Evolutionary conservation across 2,888 invertebrate genomes (phyloP), one percentile per base, ranked within the genome.

Genomic region (Acheta domesticus): DNA sequence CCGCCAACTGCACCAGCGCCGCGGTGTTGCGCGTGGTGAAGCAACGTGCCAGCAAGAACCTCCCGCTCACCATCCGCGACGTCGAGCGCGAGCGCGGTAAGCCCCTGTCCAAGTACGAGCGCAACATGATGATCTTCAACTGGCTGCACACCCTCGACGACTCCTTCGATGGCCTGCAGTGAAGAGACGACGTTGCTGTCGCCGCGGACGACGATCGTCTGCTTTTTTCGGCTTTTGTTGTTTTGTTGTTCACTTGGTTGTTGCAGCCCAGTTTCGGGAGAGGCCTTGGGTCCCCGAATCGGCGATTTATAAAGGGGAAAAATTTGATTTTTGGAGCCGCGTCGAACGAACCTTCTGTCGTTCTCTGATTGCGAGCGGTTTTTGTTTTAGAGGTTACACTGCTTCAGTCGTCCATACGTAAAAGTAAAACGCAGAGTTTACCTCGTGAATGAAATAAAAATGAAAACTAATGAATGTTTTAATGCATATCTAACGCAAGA

Each of bases 121-220:
- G 96, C n/a, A 96, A 97, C 87, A 95, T 96, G 92, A 96, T 96
- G 93, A 96, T 96, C 80, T 96, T 96, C 88, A 96, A 96, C 87
- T 97, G 96, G 96, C 89, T 97, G 1, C 95, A 96, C 86, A 94
- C 94, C 2, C 89, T 96, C 23, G 94, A 95, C 85, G 94, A 95
- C 83, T 90, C 90, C 50, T 89, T 88, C 82, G 90, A 90, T 79
- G 82, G 82, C 49, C 78, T 83, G 48, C 83, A 82, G 79, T 83
- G 80, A 81, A 49, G 74, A 73, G 19, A 3, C 23, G 21, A 23
- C n/a, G 19, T 73, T 73, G 73, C 73, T 73, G 73, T 73, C 19
- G 19, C 19, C 19, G 19, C 19, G 20, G 20, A 20, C 73, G 19
- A n/a, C 19, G 73, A 73, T 1, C 73, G 20, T 73, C 19, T 19